A percentile compares a stretch with the other conserved stretches of the same genome.
phyloP scores from a whole-genome alignment of 2,113 vertebrate genomes.

The Hippocampus abdominalis region DNA sequence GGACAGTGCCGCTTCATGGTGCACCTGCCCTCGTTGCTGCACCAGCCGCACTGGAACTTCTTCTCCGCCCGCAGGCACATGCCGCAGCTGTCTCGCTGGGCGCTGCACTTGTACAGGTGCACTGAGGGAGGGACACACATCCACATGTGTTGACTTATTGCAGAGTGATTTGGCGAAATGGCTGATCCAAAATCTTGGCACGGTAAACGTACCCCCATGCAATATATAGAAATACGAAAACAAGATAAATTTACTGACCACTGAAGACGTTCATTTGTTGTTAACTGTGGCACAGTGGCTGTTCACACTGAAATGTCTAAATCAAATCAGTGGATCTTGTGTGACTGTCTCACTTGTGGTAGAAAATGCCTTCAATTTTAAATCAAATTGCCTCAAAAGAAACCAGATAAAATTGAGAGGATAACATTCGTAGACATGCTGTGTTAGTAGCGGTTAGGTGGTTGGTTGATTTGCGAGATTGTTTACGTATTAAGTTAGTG shows the following conservation, averaged over 20 bases:
- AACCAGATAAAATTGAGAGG: not conserved
- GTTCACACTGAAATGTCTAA: not conserved
- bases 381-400: too few relatives aligned
- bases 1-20: constrained; percentile 82
- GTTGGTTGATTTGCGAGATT: not conserved
- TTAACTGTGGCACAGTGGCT: not conserved
- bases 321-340: too few relatives aligned
- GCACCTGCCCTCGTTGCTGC: constrained; percentile 80
- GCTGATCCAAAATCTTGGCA: not conserved
- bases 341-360: too few relatives aligned
- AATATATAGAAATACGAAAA: not conserved
- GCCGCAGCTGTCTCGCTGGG: constrained; percentile 93
- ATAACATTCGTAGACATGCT: not conserved
- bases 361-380: too few relatives aligned
- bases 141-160: not conserved
- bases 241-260: not conserved
- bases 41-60: constrained; percentile 94
- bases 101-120: constrained; percentile 92
- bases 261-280: not conserved
- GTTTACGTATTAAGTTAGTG: too few relatives aligned
- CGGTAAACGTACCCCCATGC: not conserved
- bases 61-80: constrained; percentile 89
- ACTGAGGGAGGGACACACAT: constrained; percentile 67
- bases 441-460: not conserved
- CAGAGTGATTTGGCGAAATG: not conserved